Evolutionary conservation across 2,888 invertebrate species (phyloP).

Genomic region (Ornithoptera alexandrae): DNA sequence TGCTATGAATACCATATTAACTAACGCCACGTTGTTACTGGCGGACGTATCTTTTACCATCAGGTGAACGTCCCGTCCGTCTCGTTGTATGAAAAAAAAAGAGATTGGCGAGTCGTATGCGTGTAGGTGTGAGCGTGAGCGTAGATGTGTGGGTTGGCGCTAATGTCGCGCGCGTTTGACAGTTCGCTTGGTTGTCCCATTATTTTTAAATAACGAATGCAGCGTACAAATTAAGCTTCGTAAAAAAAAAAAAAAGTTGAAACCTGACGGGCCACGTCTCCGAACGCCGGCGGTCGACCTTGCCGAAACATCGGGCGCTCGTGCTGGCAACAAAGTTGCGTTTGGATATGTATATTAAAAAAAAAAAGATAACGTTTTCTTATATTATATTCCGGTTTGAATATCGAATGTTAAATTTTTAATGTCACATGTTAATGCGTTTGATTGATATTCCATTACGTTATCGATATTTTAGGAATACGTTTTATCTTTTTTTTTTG

Average conservation of each 20-base stretch:
- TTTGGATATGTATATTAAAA: background rate
- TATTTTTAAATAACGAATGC: slow-evolving; percentile 13
- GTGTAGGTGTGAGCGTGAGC: background rate
- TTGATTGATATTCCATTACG: too few relatives aligned
- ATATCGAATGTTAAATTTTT: background rate
- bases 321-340: slow-evolving; percentile 8
- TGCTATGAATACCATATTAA: too few relatives aligned
- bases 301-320: slow-evolving; percentile 27
- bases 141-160: background rate
- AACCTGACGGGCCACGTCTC: slow-evolving; percentile 12
- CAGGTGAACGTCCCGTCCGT: too few relatives aligned
- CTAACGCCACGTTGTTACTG: too few relatives aligned
- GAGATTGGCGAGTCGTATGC: background rate
- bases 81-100: too few relatives aligned
- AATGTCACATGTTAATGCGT: background rate
- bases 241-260: slow-evolving; percentile 11
- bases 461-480: too few relatives aligned
- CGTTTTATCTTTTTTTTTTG: too few relatives aligned
- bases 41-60: too few relatives aligned
- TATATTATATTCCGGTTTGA: background rate
- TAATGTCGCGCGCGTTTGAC: background rate
- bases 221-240: slow-evolving; percentile 9
- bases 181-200: background rate
- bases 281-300: slow-evolving; percentile 20
- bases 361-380: background rate